phyloP scores from a whole-genome alignment of 2,113 vertebrate genomes.

The Callionymus lyra region DNA sequence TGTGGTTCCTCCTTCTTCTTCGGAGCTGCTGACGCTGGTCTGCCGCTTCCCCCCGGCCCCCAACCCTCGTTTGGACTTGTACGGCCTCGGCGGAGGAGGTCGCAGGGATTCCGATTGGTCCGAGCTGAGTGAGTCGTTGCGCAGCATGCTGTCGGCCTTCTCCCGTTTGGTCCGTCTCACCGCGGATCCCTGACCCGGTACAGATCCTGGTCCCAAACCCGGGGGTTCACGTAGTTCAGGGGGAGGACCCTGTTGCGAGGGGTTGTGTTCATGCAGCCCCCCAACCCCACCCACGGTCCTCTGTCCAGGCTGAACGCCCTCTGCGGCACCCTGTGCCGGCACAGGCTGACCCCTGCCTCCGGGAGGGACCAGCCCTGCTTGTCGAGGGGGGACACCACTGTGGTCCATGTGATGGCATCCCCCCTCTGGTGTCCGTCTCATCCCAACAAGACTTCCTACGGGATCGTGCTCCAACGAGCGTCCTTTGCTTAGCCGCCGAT shows the following conservation, averaged over 20 bases:
- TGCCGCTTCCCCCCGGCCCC: constrained; percentile 84
- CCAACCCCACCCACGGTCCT: constrained; percentile 70
- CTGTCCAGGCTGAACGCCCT: constrained; percentile 36
- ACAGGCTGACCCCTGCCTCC: constrained; percentile 39
- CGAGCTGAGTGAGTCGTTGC: constrained; percentile 96
- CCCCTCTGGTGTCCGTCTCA: constrained; percentile 74
- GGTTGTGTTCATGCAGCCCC: constrained; percentile 62
- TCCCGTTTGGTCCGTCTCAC: constrained; percentile 86
- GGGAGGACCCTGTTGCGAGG: constrained; percentile 68
- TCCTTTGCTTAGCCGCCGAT: constrained; percentile 78
- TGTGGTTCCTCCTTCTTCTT: constrained; percentile 94
- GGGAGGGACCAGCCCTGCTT: constrained; percentile 32
- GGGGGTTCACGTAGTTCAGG: constrained; percentile 76
- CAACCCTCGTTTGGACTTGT: constrained; percentile 74
- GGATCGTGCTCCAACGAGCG: constrained; percentile 82
- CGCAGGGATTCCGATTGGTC: constrained; percentile 94
- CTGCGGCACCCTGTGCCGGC: constrained; percentile 25
- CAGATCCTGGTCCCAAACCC: constrained; percentile 74
- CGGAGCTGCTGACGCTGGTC: constrained; percentile 95
- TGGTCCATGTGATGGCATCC: constrained; percentile 49
- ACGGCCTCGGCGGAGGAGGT: constrained; percentile 88
- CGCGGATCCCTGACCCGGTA: constrained; percentile 71
- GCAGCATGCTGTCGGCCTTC: constrained; percentile 91
- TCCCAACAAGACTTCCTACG: constrained; percentile 58
- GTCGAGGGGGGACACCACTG: constrained; percentile 32